Evolutionary conservation across 1,140 invertebrate species (phyloP).

Genomic region (Dinoponera quadriceps): DNA sequence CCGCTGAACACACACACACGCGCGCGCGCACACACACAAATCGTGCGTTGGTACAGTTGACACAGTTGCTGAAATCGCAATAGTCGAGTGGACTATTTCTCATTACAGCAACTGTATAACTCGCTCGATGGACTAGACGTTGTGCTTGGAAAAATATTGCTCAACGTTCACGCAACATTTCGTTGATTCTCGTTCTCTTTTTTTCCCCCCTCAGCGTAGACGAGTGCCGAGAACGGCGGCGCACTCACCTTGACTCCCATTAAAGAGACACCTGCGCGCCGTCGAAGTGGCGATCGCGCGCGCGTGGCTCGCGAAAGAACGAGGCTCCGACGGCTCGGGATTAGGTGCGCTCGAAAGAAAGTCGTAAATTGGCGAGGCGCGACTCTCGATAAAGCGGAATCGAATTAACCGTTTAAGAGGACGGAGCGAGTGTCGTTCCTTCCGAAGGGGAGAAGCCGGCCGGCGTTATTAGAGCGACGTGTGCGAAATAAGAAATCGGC

Average conservation of each 20-base stretch:
- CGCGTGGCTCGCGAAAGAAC: not conserved
- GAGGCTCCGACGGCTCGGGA: not conserved
- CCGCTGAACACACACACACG: too few relatives aligned
- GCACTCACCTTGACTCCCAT: conserved; percentile 10
- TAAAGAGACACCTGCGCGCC: not conserved
- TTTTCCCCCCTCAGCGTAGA: too few relatives aligned
- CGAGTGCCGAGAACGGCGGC: conserved; percentile 14
- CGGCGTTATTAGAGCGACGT: conserved; percentile 28
- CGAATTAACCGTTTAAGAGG: conserved; percentile 30
- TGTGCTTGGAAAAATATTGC: too few relatives aligned
- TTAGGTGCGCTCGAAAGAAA: not conserved
- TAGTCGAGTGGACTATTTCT: too few relatives aligned
- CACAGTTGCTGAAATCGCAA: too few relatives aligned
- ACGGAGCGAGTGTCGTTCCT: not conserved
- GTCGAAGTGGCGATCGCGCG: not conserved
- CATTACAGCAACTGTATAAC: too few relatives aligned
- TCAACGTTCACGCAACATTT: too few relatives aligned
- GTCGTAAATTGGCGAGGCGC: too few relatives aligned
- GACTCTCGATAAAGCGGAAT: conserved; percentile 1
- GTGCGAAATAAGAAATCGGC: conserved; percentile 33
- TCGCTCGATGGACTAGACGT: too few relatives aligned
- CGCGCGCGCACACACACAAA: too few relatives aligned
- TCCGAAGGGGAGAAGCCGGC: not conserved
- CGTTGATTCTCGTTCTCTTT: too few relatives aligned
- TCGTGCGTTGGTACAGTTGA: too few relatives aligned